Evolutionary conservation across 1,140 invertebrate species (phyloP), one percentile per base, ranked within the genome.

Genomic region (Chrysopa pallens): DNA sequence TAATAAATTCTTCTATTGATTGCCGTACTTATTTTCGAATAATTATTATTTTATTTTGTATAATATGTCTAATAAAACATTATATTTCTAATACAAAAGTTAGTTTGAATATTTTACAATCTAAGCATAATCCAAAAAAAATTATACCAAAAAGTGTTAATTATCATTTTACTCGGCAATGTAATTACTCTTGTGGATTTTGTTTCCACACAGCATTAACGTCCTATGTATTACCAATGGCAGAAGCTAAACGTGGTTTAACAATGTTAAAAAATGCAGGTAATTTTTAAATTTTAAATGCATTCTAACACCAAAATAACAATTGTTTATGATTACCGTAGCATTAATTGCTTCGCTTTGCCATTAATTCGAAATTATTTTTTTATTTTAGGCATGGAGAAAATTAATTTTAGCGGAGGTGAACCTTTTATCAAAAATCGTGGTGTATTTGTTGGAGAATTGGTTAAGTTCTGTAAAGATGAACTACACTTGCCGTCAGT

Each of bases 171-270:
- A 66, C 61, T 0, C 38, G 63, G 14, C 47, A 55, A 35, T 66
- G 63, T 45, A 66, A 66, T 46, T 66, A 66, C 42, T 36, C 50
- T 8, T 66, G 63, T 41, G 61, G 61, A 7, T 66, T 66, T 51
- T 66, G 63, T 46, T 66, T 66, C 39, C 63, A 66, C 45, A 66
- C 63, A 1, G 61, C 61, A 6, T 63, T 61, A 53, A 63, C 60
- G 1, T 62, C 60, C 0, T 57, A 53, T 45, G 45, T 63, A 29
- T 48, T 64, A 35, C 50, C 60, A 8, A 42, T 66, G 27, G 53
- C 59, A 23, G 50, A 59, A 36, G 63, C 61, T 2, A 66, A 60
- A 51, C 44, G 27, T 9, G 63, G 62, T 6, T 42, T 66, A 14
- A 36, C 38, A 12, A 51, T 61, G 47, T 43, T 66, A 36, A 53